phyloP scores from a whole-genome alignment of 2,888 invertebrate genomes.

The Cynaeus angustus region DNA sequence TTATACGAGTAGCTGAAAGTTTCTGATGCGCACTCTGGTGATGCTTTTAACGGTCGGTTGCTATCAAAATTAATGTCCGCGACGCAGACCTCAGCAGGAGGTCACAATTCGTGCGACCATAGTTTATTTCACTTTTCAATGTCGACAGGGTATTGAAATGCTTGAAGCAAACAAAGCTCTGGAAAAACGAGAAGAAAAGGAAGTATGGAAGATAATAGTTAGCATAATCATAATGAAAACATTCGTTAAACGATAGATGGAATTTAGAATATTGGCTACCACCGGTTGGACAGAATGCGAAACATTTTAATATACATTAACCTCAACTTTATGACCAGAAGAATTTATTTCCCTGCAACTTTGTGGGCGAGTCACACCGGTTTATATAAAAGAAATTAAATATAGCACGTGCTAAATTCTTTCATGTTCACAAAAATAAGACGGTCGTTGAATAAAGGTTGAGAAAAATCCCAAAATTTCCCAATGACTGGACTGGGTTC shows the following conservation, averaged over 20 bases:
- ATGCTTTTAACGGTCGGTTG: slow-evolving; percentile 21
- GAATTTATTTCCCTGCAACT: slow-evolving; percentile 3
- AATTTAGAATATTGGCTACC: slow-evolving; percentile 30
- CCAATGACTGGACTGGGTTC: too few species aligned
- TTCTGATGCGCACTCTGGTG: not conserved
- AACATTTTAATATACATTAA: slow-evolving; percentile 19
- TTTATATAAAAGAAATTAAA: slow-evolving; percentile 8
- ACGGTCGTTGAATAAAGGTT: too few species aligned
- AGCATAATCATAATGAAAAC: too few species aligned
- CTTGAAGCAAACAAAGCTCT: not conserved
- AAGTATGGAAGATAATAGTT: too few species aligned
- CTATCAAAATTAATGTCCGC: slow-evolving; percentile 31
- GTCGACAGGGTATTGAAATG: not conserved
- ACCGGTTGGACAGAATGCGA: slow-evolving; percentile 10
- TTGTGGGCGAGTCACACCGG: not conserved
- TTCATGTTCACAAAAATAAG: not conserved
- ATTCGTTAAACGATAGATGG: not conserved
- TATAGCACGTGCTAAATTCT: slow-evolving; percentile 1
- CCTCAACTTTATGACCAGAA: slow-evolving; percentile 11
- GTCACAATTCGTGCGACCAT: slow-evolving; percentile 17
- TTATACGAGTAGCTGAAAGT: slow-evolving; percentile 10
- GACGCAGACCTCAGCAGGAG: slow-evolving; percentile 24
- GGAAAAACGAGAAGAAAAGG: not conserved
- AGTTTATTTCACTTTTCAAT: not conserved
- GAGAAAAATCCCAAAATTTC: too few species aligned